A percentile compares a stretch with the other conserved stretches of the same genome.
Conservation (phyloP, 2,888 invertebrate genomes). For the Limnephilus lunatus region DNA sequence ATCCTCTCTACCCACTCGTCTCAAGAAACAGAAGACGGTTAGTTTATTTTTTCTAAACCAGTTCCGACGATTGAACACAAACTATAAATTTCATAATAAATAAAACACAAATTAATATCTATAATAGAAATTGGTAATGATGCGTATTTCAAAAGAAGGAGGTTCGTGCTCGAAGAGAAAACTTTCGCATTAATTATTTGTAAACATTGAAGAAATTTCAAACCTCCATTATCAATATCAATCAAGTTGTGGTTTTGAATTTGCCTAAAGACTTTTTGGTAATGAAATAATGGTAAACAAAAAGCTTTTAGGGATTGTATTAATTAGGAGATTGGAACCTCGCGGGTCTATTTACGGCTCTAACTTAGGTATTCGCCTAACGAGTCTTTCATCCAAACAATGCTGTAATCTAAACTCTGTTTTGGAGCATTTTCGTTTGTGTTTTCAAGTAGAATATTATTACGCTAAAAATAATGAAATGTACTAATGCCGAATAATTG, state of each 20-base stretch:
- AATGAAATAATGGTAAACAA: conserved; percentile 12
- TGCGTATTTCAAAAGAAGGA: not conserved
- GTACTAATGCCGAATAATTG: no score
- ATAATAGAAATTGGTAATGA: not conserved
- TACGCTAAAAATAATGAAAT: no score
- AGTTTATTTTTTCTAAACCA: no score
- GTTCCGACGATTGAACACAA: no score
- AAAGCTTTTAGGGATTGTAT: conserved; percentile 33
- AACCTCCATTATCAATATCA: not conserved
- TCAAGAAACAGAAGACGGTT: no score
- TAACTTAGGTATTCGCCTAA: not conserved
- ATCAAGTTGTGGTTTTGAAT: not conserved
- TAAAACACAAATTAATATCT: no score
- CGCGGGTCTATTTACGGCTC: not conserved
- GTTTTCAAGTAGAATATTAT: not conserved
- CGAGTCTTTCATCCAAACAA: not conserved
- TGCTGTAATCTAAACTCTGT: not conserved
- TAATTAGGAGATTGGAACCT: conserved; percentile 8
- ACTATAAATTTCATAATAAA: no score
- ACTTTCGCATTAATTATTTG: not conserved
- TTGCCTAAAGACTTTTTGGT: not conserved
- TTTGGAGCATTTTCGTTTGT: not conserved
- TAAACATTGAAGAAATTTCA: not conserved
- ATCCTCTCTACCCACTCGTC: no score
- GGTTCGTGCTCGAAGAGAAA: not conserved